A percentile compares a stretch with the other conserved stretches of the same genome.
These are phyloP conservation scores for Grapholita molesta DNA, from an alignment of 1,140 invertebrate species.

Conservation along the genomic window DNA sequence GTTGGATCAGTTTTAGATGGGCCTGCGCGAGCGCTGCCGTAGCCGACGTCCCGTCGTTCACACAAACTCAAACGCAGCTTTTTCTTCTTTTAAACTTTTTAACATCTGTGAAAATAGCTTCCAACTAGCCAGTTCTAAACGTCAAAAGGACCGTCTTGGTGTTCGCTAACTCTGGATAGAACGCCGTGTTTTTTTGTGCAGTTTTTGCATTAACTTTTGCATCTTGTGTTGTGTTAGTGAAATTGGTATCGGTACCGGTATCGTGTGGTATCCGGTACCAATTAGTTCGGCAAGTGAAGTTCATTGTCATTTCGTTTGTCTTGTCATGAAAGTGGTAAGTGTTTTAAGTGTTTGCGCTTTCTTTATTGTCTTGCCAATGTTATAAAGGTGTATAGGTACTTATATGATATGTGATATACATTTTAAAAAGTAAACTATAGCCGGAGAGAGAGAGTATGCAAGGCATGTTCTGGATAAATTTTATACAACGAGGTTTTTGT, in stretches of 20 bases:
- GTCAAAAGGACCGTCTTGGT: not conserved
- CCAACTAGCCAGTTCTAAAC: not conserved
- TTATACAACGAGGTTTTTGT: not conserved
- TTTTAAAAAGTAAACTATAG: not conserved
- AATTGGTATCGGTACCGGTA: slow-evolving; percentile 43
- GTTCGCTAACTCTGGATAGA: not conserved
- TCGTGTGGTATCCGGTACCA: slow-evolving; percentile 20
- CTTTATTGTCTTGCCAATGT: slow-evolving; percentile 6
- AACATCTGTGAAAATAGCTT: not conserved
- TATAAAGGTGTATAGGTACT: not conserved
- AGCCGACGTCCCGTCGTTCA: slow-evolving; percentile 28
- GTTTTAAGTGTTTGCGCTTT: slow-evolving; percentile 7
- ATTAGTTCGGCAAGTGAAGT: slow-evolving; percentile 33
- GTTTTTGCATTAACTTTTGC: slow-evolving; percentile 1
- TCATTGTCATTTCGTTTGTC: slow-evolving; percentile 57
- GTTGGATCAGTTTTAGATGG: slow-evolving; percentile 69
- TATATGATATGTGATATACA: not conserved
- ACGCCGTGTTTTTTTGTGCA: not conserved
- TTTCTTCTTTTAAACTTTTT: slow-evolving; percentile 30
- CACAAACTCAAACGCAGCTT: slow-evolving; percentile 42
- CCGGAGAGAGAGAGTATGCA: slow-evolving; percentile 1
- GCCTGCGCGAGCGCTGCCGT: slow-evolving; percentile 52
- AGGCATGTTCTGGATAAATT: not conserved
- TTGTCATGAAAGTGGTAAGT: slow-evolving; percentile 58
- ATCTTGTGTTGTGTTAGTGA: slow-evolving; percentile 39